Conservation (phyloP, 2,113 vertebrate species). For the Gasterosteus aculeatus region DNA sequence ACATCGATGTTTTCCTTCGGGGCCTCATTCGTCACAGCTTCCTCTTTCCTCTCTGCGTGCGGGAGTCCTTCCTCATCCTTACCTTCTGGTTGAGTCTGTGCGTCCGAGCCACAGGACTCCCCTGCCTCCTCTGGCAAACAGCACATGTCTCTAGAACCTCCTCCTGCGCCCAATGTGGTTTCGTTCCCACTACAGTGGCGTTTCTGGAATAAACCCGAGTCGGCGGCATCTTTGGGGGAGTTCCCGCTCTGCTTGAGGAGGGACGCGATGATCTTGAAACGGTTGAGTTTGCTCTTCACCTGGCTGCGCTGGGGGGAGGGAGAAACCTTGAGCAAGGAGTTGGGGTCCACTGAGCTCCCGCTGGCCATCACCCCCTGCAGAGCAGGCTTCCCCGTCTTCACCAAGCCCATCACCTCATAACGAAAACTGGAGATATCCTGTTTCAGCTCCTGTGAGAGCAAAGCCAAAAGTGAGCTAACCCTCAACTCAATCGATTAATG, state of each 20-base stretch:
- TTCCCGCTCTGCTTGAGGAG: slow-evolving; percentile 88
- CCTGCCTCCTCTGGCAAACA: slow-evolving; percentile 88
- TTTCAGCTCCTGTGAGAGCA: slow-evolving; percentile 88
- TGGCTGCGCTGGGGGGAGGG: slow-evolving; percentile 74
- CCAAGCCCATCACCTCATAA: slow-evolving; percentile 95
- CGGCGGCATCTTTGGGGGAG: slow-evolving; percentile 85
- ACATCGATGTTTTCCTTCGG: not conserved
- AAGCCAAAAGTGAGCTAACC: slow-evolving; percentile 15
- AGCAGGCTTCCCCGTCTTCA: slow-evolving; percentile 87
- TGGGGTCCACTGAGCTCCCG: slow-evolving; percentile 66
- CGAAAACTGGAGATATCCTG: slow-evolving; percentile 99
- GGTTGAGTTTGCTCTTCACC: slow-evolving; percentile 86
- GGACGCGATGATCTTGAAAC: slow-evolving; percentile 88
- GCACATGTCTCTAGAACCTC: slow-evolving; percentile 83
- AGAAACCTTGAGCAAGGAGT: slow-evolving; percentile 79
- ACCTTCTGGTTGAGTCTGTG: slow-evolving; percentile 8
- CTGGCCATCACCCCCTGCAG: slow-evolving; percentile 75
- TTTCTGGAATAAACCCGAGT: slow-evolving; percentile 87
- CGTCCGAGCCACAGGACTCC: slow-evolving; percentile 58
- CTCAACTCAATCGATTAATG: not conserved
- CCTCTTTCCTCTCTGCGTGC: slow-evolving; percentile 4
- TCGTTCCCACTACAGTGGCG: slow-evolving; percentile 75
- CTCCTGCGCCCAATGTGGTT: slow-evolving; percentile 50
- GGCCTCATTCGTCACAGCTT: not conserved
- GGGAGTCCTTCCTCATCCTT: slow-evolving; percentile 19